Evolutionary conservation across 2,797 vertebrate genomes (phyloP).

Genomic region (Sebastes paucispinis): DNA sequence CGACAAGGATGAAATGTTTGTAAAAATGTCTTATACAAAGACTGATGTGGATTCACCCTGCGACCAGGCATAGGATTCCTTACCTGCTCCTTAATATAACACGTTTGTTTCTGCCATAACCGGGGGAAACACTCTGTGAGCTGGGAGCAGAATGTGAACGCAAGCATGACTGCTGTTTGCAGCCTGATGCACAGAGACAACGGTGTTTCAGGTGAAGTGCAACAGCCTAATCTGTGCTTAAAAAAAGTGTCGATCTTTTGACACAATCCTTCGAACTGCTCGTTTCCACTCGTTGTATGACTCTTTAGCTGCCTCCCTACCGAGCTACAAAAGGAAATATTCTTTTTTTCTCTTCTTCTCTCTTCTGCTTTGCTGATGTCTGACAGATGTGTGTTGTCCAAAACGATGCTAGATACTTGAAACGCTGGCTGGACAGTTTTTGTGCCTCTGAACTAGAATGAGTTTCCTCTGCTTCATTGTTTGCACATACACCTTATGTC

Average conservation of each 20-base stretch:
- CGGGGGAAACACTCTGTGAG: slow-evolving; percentile 7
- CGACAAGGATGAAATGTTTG: slow-evolving; percentile 34
- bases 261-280: slow-evolving; percentile 65
- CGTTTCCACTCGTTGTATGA: slow-evolving; percentile 65
- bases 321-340: slow-evolving; percentile 39
- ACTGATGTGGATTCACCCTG: slow-evolving; percentile 17
- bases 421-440: slow-evolving; percentile 75
- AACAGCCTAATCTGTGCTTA: slow-evolving; percentile 51
- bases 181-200: slow-evolving; percentile 19
- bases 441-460: slow-evolving; percentile 77
- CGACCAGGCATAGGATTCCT: neutral
- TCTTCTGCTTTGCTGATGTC: slow-evolving; percentile 73
- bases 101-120: slow-evolving; percentile 33
- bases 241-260: slow-evolving; percentile 52
- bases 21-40: slow-evolving; percentile 40
- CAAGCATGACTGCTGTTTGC: slow-evolving; percentile 35
- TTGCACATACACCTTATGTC: slow-evolving; percentile 71
- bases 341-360: slow-evolving; percentile 27
- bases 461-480: slow-evolving; percentile 71
- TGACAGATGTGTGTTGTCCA: slow-evolving; percentile 68
- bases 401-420: slow-evolving; percentile 78
- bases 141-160: slow-evolving; percentile 43
- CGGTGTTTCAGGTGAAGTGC: slow-evolving; percentile 51
- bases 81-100: slow-evolving; percentile 3
- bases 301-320: slow-evolving; percentile 54